Evolutionary conservation across 2,888 invertebrate genomes (phyloP), one percentile per base, ranked within the genome.

Genomic region (Napeogenes sylphis): DNA sequence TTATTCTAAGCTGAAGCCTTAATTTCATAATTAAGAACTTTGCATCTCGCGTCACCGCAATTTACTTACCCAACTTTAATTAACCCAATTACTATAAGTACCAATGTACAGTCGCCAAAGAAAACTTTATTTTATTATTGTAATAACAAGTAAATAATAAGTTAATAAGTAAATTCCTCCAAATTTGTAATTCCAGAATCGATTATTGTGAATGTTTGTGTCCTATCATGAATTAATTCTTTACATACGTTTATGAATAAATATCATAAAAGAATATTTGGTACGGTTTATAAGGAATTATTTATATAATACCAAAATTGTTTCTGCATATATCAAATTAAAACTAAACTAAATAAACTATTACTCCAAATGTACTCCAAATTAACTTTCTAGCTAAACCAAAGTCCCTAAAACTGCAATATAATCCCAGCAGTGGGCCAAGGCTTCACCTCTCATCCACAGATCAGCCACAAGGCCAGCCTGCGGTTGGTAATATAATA

Each of bases 391-490:
- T 51, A 30, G n/a, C 51, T 42, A 42, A 42, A n/a, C 30, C 21
- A 0, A 4, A 51, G 8, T 51, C 51, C 51, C 51, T 51, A 30
- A 51, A 51, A 2, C 51, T 55, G 30, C 46, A 60, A 45, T 45
- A 21, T 58, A 60, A 61, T 61, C 63, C 57, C 56, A 57, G 32
- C 59, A 58, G 35, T 59, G 61, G 62, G 58, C 67, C 64, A 64
- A 62, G 62, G 62, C 21, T 60, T 56, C 56, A 55, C 62, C 58
- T 64, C 58, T 64, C 62, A 65, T 65, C 56, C 60, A 67, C 65
- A 65, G 65, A 62, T 65, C 62, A 55, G 67, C 63, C 62, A 62
- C 66, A 66, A 66, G 69, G 69, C 62, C 62, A 55, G 10, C 30
- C 45, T 51, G 69, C 45, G 69, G 69, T 66, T 64, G 14, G 55